These are phyloP conservation scores for Stylophora pistillata DNA, from an alignment of 64 coral and sea anemone genomes.

Conservation along the genomic window DNA sequence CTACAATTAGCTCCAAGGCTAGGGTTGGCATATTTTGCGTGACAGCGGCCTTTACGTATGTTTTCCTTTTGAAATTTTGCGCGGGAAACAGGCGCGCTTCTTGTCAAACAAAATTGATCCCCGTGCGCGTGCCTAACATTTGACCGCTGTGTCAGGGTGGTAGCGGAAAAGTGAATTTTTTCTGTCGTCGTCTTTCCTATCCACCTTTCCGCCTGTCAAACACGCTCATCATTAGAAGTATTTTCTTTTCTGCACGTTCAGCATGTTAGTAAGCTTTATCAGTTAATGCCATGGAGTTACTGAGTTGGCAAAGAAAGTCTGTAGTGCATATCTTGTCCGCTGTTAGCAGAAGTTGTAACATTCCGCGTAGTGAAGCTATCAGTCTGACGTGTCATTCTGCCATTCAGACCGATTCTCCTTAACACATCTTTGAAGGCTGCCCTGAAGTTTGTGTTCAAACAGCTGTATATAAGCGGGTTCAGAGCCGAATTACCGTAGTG, in stretches of 20 bases:
- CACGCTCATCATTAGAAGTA: background rate
- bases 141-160: no score
- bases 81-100: no score
- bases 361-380: background rate
- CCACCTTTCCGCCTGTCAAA: no score
- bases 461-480: constrained; percentile 83
- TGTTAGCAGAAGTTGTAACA: background rate
- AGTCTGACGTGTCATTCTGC: background rate
- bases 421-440: constrained; percentile 72
- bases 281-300: background rate
- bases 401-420: background rate
- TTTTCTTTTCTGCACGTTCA: background rate
- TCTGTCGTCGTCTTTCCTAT: no score
- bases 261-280: background rate
- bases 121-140: no score
- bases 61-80: no score
- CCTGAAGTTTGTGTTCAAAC: constrained; percentile 78
- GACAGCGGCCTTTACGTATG: no score
- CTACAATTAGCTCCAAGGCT: no score
- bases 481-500: constrained; percentile 79
- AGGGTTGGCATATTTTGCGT: no score
- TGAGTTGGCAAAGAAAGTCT: background rate
- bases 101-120: no score
- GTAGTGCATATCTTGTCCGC: background rate
- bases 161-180: no score